These are phyloP conservation scores for Muraenolepis orangiensis DNA, from an alignment of 2,797 vertebrate species.

Conservation along the genomic window DNA sequence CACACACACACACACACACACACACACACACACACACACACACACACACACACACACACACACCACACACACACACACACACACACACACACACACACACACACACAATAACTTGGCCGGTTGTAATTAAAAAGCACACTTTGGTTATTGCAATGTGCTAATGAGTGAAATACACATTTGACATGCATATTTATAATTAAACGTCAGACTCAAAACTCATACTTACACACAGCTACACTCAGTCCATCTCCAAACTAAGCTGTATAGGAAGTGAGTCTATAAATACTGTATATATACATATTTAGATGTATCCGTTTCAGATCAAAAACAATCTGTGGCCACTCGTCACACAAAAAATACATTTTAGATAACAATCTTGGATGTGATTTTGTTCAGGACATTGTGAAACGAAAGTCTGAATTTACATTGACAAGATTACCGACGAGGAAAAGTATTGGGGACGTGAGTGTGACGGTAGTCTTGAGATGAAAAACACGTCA, in stretches of 20 bases:
- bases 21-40: neutral
- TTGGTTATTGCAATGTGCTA: slow-evolving; percentile 51
- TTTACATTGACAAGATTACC: neutral
- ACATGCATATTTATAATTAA: slow-evolving; percentile 17
- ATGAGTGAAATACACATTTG: neutral
- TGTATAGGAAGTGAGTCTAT: neutral
- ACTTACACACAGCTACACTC: neutral
- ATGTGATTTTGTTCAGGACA: neutral
- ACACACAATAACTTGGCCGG: slow-evolving; percentile 55
- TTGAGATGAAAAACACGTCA: neutral
- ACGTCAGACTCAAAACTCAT: neutral
- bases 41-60: slow-evolving; percentile 23
- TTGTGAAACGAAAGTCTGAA: neutral
- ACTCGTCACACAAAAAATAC: too few species aligned
- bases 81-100: neutral
- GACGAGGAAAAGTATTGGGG: neutral
- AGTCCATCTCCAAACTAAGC: neutral
- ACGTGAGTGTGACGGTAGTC: neutral
- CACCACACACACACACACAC: neutral
- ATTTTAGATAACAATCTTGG: neutral
- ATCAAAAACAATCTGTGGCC: neutral
- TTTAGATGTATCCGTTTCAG: neutral
- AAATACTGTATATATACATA: neutral
- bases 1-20: slow-evolving; percentile 25
- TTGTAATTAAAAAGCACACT: slow-evolving; percentile 70